Percentiles rank a stretch among this genome's conserved stretches.
Evolutionary conservation across 1,140 invertebrate genomes (phyloP).

Genomic region (Leptoteleia sp.): DNA sequence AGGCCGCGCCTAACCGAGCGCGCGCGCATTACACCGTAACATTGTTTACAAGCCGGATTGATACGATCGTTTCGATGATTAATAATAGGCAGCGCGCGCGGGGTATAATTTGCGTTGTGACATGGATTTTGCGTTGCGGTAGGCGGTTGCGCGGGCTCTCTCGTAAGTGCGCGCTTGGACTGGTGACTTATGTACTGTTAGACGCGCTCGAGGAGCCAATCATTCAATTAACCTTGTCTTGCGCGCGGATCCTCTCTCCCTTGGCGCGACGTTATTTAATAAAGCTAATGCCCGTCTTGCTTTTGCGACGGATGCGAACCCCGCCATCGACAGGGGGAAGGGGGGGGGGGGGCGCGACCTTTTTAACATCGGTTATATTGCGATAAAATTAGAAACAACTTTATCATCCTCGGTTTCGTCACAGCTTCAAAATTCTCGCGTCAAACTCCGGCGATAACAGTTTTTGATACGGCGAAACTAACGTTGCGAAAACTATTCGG

Average conservation of each 20-base stretch:
- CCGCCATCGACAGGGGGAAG: slow-evolving; percentile 63
- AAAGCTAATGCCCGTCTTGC: slow-evolving; percentile 73
- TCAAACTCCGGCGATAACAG: too few relatives aligned
- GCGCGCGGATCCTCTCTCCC: slow-evolving; percentile 74
- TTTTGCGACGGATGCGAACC: slow-evolving; percentile 67
- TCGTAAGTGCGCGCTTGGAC: slow-evolving; percentile 28
- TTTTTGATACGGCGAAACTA: too few relatives aligned
- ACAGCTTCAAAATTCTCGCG: too few relatives aligned
- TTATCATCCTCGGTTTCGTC: slow-evolving; percentile 28
- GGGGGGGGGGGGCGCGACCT: too few relatives aligned
- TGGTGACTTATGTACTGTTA: slow-evolving; percentile 62
- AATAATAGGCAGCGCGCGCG: slow-evolving; percentile 34
- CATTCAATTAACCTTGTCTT: slow-evolving; percentile 78
- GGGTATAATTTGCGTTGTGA: slow-evolving; percentile 43
- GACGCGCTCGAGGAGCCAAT: slow-evolving; percentile 72
- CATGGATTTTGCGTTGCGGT: slow-evolving; percentile 38
- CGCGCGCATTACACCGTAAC: slow-evolving; percentile 19
- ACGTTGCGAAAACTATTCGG: too few relatives aligned
- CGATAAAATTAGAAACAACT: slow-evolving; percentile 52
- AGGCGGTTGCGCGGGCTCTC: background rate
- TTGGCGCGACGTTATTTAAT: slow-evolving; percentile 77
- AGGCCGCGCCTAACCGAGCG: slow-evolving; percentile 1
- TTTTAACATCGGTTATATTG: slow-evolving; percentile 56
- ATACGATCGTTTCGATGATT: slow-evolving; percentile 43
- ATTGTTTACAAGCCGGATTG: slow-evolving; percentile 28